A percentile compares a stretch with the other conserved stretches of the same genome.
phyloP scores from a whole-genome alignment of 2,797 vertebrate genomes.

The Scyliorhinus canicula region DNA sequence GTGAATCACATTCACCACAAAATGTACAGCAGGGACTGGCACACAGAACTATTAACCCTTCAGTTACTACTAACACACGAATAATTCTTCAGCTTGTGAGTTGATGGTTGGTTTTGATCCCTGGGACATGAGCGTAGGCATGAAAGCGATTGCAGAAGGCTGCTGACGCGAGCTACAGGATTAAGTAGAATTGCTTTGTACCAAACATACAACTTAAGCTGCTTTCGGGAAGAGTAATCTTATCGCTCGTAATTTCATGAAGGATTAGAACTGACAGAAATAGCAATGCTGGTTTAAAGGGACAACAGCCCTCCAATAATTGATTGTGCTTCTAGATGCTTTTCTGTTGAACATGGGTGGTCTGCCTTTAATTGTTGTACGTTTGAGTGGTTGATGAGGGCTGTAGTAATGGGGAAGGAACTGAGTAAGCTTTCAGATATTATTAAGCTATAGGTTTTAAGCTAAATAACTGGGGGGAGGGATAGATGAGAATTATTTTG shows the following conservation, averaged over 20 bases:
- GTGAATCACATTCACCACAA: too few species aligned
- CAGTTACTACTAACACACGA: background rate
- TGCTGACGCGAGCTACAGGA: background rate
- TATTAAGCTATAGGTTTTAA: background rate
- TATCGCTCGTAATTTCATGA: background rate
- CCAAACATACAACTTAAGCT: conserved; percentile 1
- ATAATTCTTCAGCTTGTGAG: background rate
- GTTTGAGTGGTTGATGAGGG: background rate
- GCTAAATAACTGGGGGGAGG: background rate
- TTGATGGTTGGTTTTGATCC: background rate
- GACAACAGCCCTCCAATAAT: background rate
- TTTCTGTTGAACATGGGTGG: background rate
- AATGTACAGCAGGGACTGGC: background rate
- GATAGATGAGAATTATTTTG: background rate
- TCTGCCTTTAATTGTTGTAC: background rate
- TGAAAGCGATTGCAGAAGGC: background rate
- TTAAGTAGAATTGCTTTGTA: background rate
- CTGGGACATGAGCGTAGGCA: background rate
- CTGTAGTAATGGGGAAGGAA: background rate
- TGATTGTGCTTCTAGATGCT: background rate
- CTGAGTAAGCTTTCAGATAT: background rate
- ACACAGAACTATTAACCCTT: background rate
- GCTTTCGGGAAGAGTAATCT: conserved; percentile 33
- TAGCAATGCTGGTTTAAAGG: background rate
- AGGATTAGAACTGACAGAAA: background rate